These are phyloP conservation scores for Choristoneura fumiferana DNA, from an alignment of 1,140 invertebrate species.

Conservation along the genomic window DNA sequence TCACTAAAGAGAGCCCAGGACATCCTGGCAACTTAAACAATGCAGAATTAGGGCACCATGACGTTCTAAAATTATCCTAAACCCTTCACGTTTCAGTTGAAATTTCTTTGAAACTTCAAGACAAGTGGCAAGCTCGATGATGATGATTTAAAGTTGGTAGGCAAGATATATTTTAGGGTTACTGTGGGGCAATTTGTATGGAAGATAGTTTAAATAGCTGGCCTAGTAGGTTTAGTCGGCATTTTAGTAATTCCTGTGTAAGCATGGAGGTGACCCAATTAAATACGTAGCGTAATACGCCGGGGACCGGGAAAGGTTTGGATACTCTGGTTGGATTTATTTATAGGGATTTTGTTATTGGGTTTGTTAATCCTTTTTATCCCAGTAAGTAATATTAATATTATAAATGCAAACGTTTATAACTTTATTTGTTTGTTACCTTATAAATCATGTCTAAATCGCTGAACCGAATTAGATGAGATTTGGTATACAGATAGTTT, in stretches of 20 bases:
- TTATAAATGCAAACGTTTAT: no score
- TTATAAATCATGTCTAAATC: no score
- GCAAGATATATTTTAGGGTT: conserved; percentile 31
- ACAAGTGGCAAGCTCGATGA: conserved; percentile 30
- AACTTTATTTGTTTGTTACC: no score
- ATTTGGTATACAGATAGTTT: no score
- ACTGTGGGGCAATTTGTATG: conserved; percentile 21
- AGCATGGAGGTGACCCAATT: conserved; percentile 7
- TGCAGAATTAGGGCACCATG: conserved; percentile 32
- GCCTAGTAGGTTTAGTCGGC: conserved; percentile 1
- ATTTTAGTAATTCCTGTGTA: conserved; percentile 5
- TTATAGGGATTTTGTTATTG: no score
- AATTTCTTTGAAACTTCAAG: conserved; percentile 28
- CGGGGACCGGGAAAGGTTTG: no score
- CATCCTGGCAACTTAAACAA: conserved; percentile 30
- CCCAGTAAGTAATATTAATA: no score
- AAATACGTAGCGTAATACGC: background rate
- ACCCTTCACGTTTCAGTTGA: conserved; percentile 24
- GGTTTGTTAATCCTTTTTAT: no score
- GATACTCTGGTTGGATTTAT: no score
- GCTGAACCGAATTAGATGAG: no score
- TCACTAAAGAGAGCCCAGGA: conserved; percentile 29
- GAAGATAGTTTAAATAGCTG: conserved; percentile 14
- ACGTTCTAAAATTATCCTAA: conserved; percentile 29
- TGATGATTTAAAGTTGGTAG: conserved; percentile 36